These are phyloP conservation scores for Crypturellus undulatus DNA, from an alignment of 2,113 vertebrate genomes.

Conservation along the genomic window DNA sequence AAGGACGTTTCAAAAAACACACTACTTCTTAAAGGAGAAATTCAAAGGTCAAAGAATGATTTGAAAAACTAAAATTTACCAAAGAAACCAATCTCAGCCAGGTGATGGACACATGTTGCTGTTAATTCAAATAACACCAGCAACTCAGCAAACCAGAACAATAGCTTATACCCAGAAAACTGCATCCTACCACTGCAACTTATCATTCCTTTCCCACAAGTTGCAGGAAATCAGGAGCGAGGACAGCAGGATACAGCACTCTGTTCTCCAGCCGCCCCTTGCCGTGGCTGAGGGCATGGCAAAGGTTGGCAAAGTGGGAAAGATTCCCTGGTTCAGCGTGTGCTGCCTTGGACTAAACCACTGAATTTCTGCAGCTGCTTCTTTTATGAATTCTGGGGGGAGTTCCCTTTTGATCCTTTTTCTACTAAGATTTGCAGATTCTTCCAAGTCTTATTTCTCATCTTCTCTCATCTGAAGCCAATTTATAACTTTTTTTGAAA, in stretches of 20 bases:
- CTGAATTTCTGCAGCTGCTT: neutral
- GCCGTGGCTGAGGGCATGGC: neutral
- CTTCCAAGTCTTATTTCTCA: neutral
- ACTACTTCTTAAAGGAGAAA: neutral
- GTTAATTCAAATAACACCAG: neutral
- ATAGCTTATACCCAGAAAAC: neutral
- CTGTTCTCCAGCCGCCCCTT: neutral
- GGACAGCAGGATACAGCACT: neutral
- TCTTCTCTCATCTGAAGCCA: neutral
- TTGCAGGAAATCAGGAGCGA: neutral
- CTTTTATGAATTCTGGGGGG: neutral
- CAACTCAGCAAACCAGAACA: neutral
- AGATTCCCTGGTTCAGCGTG: neutral
- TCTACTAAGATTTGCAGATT: neutral
- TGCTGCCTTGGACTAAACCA: neutral
- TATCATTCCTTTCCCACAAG: neutral
- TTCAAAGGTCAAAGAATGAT: neutral
- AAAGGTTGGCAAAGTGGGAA: neutral
- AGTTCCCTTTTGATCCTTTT: neutral
- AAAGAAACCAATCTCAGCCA: neutral
- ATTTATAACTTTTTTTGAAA: neutral
- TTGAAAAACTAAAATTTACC: neutral
- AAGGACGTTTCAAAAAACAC: neutral
- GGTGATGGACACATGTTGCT: neutral
- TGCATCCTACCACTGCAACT: neutral